Evolutionary conservation across 2,113 vertebrate genomes (phyloP).

Genomic region (Odocoileus virginianus): DNA sequence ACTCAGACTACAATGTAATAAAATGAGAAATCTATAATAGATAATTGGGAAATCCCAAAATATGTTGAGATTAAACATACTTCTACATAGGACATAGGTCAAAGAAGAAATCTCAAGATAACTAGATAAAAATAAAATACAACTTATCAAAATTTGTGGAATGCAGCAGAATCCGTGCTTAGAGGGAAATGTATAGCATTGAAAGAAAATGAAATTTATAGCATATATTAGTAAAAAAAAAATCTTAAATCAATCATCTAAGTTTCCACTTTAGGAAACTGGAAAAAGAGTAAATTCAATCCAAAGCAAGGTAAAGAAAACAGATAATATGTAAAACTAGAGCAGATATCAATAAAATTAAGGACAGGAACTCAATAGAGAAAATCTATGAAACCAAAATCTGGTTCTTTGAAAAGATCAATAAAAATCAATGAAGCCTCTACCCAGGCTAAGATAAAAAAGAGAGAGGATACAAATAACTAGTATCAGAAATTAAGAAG

Average conservation of each 20-base stretch:
- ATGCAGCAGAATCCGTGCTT: neutral
- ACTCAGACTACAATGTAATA: neutral
- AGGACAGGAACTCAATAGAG: neutral
- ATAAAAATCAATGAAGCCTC: neutral
- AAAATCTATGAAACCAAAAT: neutral
- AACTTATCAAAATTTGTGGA: neutral
- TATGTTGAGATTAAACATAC: neutral
- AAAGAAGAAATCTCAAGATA: neutral
- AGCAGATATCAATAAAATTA: neutral
- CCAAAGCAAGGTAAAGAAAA: constrained; percentile 4
- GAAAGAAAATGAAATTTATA: neutral
- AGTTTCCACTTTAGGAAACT: neutral
- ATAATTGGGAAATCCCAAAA: neutral
- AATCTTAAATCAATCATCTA: neutral
- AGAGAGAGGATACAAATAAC: neutral
- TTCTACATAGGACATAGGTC: neutral
- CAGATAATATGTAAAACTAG: neutral
- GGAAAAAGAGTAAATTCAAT: neutral
- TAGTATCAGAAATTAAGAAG: neutral
- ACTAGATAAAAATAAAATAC: neutral
- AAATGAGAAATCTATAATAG: neutral
- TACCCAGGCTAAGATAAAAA: neutral
- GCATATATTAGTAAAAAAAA: neutral
- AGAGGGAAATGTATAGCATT: neutral
- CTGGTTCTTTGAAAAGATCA: neutral